Evolutionary conservation across 1,140 invertebrate genomes (phyloP), one percentile per base, ranked within the genome.

Genomic region (Phymastichus coffea): DNA sequence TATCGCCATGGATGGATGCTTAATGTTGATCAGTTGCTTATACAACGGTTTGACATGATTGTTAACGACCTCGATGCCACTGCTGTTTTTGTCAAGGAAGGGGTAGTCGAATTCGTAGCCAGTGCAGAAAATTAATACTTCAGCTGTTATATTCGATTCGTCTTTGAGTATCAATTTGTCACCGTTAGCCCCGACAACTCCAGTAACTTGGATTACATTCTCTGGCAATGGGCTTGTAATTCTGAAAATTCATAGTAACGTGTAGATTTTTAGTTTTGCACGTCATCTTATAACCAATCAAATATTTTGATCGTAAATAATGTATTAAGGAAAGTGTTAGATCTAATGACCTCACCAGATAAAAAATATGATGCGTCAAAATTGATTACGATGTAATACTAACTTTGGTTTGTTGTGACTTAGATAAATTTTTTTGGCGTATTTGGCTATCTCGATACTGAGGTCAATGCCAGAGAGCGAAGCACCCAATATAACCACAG

Each of bases 1-100:
- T 53, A 94, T 86, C 44, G 80, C 82, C 83, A 94, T 85, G 10
- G 82, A 84, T 0, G 89, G 88, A 67, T 86, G 84, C 48, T 86
- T 73, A 0, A 87, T 84, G 69, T 92, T 87, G 9, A 93, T 82
- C 2, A 91, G 72, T 62, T 93, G 88, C 64, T 88, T 86, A 71
- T 90, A 91, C 3, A 94, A 78, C 0, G 89, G 88, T 19, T 81
- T 78, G 2, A 94, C 80, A 57, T 83, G 82, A 65, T 87, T 84
- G 25, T 85, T 82, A 0, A 85, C 76, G 0, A 86, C 77, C 9
- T 72, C 75, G 4, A 91, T 69, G 2, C 81, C 81, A 64, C 85
- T 85, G 4, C 76, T 82, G 10, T 78, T 64, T 12, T 78, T 64
- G 37, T 83, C 77, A 6, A 93, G 71, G 76, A 91, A 92, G 1